Conservation (phyloP, 2,888 invertebrate species). For the Acanthosepion pharaonis region DNA sequence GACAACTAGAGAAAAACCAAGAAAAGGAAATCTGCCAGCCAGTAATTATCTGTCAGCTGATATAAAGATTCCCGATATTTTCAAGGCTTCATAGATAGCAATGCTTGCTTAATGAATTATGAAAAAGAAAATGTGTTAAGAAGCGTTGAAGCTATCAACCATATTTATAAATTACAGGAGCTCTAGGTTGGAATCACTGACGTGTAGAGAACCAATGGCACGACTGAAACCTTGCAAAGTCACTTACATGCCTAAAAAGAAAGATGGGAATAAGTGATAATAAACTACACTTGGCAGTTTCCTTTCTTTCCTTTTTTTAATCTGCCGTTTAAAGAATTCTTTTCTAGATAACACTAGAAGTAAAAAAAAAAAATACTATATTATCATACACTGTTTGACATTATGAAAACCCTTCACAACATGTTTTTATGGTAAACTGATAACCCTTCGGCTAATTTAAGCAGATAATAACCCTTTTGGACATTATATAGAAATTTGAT, state of each 20-base stretch:
- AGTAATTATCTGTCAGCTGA: background rate
- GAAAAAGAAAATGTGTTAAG: background rate
- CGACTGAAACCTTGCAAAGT: background rate
- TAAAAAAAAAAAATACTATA: background rate
- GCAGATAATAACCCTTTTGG: background rate
- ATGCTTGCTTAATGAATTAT: background rate
- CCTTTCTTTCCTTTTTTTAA: background rate
- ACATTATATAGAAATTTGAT: background rate
- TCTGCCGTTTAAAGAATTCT: background rate
- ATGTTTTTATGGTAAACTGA: background rate
- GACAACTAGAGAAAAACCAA: background rate
- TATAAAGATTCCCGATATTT: background rate
- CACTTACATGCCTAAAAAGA: background rate
- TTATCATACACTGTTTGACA: too few species aligned
- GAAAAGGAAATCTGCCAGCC: background rate
- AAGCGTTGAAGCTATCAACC: background rate
- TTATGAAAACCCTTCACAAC: background rate
- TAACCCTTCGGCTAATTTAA: background rate
- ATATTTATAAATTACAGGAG: constrained; percentile 22
- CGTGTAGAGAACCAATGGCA: background rate
- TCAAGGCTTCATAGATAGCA: background rate
- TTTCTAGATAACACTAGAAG: background rate
- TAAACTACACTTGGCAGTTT: background rate
- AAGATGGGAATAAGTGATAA: background rate
- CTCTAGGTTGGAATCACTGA: background rate